Conservation (phyloP, 2,113 vertebrate species). For the Lutjanus erythropterus region DNA sequence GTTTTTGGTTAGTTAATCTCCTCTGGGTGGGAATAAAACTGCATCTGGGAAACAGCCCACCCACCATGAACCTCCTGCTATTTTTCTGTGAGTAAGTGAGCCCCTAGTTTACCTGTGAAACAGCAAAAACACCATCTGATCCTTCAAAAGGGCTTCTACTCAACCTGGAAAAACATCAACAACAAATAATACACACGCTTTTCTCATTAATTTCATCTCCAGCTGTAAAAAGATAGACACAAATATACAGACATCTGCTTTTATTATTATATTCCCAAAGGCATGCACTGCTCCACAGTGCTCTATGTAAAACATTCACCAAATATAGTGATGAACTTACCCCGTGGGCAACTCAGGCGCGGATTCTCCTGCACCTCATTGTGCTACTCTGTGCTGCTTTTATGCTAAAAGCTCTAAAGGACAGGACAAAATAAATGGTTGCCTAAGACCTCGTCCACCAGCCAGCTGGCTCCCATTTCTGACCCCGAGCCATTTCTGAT, state of each 20-base stretch:
- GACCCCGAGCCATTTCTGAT: constrained; percentile 66
- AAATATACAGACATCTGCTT: neutral
- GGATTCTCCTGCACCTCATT: constrained; percentile 55
- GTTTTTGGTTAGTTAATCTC: constrained; percentile 77
- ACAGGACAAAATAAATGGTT: constrained; percentile 57
- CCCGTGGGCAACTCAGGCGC: constrained; percentile 53
- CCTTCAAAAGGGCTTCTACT: neutral
- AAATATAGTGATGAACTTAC: constrained; percentile 58
- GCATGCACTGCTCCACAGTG: constrained; percentile 11
- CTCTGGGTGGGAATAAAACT: constrained; percentile 73
- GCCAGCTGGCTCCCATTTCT: constrained; percentile 66
- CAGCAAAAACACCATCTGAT: constrained; percentile 7
- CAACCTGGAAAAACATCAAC: neutral
- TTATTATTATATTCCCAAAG: constrained; percentile 17
- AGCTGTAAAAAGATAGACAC: neutral
- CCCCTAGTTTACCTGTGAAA: constrained; percentile 56
- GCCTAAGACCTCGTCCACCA: constrained; percentile 57
- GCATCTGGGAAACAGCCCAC: constrained; percentile 74
- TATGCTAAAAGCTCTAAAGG: constrained; percentile 70
- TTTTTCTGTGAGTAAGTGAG: constrained; percentile 55
- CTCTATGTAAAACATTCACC: constrained; percentile 58
- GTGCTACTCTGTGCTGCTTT: constrained; percentile 66
- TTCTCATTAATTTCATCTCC: constrained; percentile 3
- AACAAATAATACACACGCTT: neutral
- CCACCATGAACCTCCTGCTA: constrained; percentile 61